These are phyloP conservation scores for Propsilocerus akamusi DNA, from an alignment of 1,140 invertebrate species.

Conservation along the genomic window DNA sequence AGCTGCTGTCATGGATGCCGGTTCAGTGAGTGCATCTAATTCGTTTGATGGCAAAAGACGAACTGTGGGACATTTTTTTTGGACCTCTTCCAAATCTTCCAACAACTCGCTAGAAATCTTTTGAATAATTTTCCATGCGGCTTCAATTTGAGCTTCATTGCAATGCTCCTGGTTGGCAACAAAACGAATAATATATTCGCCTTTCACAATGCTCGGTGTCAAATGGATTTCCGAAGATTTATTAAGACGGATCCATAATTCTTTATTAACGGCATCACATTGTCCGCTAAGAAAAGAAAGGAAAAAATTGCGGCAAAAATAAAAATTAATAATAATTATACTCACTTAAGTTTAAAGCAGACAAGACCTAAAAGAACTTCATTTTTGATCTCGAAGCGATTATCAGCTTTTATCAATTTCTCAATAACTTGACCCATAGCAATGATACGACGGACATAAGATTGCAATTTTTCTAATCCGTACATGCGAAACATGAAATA, in stretches of 20 bases:
- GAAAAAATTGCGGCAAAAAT: too few relatives aligned
- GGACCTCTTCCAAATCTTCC: conserved; percentile 21
- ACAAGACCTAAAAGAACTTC: conserved; percentile 57
- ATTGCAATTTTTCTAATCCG: conserved; percentile 60
- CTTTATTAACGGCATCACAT: conserved; percentile 57
- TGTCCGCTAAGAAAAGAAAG: conserved; percentile 23
- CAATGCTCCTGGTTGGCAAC: conserved; percentile 70
- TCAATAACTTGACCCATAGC: conserved; percentile 71
- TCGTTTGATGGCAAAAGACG: too few relatives aligned
- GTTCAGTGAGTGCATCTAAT: too few relatives aligned
- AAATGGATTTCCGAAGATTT: conserved; percentile 76
- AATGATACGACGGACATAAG: conserved; percentile 74
- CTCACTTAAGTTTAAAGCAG: conserved; percentile 40
- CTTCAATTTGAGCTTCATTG: conserved; percentile 50
- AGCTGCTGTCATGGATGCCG: too few relatives aligned
- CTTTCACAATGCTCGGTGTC: conserved; percentile 66
- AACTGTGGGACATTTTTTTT: conserved; percentile 14
- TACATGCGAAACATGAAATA: conserved; percentile 79
- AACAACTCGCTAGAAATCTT: conserved; percentile 46
- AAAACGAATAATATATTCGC: conserved; percentile 63
- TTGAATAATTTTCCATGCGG: conserved; percentile 53
- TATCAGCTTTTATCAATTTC: conserved; percentile 48
- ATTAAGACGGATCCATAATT: conserved; percentile 67
- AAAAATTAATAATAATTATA: too few relatives aligned
- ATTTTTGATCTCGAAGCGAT: conserved; percentile 67